phyloP scores from a whole-genome alignment of 2,888 invertebrate genomes.

The Nephrotoma appendiculata region DNA sequence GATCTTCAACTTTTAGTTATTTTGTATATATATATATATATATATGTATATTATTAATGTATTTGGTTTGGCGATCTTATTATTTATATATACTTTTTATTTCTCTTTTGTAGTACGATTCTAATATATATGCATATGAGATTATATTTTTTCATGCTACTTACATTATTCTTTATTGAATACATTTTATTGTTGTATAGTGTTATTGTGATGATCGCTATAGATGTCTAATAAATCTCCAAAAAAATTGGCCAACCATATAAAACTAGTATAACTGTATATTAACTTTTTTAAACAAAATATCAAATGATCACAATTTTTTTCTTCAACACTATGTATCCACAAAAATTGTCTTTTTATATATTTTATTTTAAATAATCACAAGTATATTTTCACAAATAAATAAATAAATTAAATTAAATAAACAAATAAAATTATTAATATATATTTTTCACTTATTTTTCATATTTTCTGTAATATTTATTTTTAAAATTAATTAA shows the following conservation, averaged over 20 bases:
- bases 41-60: too few species aligned
- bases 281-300: background rate
- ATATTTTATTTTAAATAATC: background rate
- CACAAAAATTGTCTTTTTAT: background rate
- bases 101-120: background rate
- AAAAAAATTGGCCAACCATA: background rate
- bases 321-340: background rate
- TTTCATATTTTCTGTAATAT: background rate
- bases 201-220: background rate
- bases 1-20: background rate
- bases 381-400: background rate
- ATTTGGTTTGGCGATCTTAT: background rate
- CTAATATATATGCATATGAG: background rate
- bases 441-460: background rate
- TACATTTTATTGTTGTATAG: conserved; percentile 1
- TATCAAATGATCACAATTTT: background rate
- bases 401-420: background rate
- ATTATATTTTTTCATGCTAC: background rate
- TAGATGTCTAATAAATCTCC: background rate
- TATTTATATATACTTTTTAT: background rate
- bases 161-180: background rate
- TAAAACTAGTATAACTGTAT: background rate
- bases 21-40: too few species aligned
- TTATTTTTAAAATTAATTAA: background rate
- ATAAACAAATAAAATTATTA: background rate